Conservation (phyloP, 2,113 vertebrate species). For the Aptenodytes patagonicus region DNA sequence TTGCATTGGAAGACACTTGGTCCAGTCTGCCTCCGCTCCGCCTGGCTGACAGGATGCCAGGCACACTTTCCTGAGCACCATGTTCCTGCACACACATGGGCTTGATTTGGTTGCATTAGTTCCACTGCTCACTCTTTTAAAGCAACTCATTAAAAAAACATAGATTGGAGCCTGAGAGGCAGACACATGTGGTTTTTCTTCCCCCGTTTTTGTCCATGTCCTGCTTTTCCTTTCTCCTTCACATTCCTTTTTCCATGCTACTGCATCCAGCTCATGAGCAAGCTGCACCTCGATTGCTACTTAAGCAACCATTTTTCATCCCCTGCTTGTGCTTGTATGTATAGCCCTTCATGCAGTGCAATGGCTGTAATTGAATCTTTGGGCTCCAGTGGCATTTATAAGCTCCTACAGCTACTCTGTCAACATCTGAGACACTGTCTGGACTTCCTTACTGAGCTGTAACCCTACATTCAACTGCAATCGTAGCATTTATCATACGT, state of each 20-base stretch:
- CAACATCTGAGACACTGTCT: slow-evolving; percentile 34
- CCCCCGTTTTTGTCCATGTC: accelerated
- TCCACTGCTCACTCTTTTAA: background rate
- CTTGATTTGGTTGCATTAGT: slow-evolving; percentile 1
- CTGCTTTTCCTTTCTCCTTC: background rate
- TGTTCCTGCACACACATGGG: background rate
- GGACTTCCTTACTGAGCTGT: slow-evolving; percentile 33
- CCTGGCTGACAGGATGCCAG: background rate
- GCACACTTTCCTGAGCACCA: background rate
- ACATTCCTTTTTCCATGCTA: background rate
- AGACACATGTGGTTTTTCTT: background rate
- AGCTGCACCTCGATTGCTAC: background rate
- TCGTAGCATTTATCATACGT: background rate
- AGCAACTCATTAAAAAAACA: background rate
- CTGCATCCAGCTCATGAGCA: background rate
- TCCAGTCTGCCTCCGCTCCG: background rate
- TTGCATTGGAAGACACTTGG: background rate
- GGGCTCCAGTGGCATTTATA: slow-evolving; percentile 51
- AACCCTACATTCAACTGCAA: slow-evolving; percentile 8
- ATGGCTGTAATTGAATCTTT: slow-evolving; percentile 48
- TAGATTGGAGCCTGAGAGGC: background rate
- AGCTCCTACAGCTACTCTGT: slow-evolving; percentile 40
- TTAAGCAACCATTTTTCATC: slow-evolving; percentile 27
- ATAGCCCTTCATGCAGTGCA: background rate
- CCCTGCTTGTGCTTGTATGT: background rate